Evolutionary conservation across 2,888 invertebrate genomes (phyloP).

Genomic region (Asteroscopus sphinx): DNA sequence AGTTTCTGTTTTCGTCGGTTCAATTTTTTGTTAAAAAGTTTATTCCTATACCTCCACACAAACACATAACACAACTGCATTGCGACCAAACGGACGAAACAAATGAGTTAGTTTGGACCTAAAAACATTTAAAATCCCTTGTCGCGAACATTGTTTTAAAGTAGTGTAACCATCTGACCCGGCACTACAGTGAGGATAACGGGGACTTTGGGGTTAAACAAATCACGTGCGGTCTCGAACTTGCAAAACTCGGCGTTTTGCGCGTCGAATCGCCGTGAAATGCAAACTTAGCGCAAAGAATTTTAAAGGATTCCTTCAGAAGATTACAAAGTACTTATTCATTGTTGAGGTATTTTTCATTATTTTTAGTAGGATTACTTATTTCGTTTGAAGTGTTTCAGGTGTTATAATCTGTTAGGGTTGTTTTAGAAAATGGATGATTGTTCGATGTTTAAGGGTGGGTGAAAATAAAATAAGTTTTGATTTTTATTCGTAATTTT

Average conservation of each 20-base stretch:
- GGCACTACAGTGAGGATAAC: conserved; percentile 24
- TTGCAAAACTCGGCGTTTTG: conserved; percentile 17
- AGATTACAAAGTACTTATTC: conserved; percentile 22
- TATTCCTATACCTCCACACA: not conserved
- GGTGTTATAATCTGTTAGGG: conserved; percentile 45
- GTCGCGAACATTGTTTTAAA: conserved; percentile 42
- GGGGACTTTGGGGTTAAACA: conserved; percentile 42
- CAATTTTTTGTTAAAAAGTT: too few relatives aligned
- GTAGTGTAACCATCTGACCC: conserved; percentile 22
- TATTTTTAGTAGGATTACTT: conserved; percentile 43
- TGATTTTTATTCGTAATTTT: conserved; percentile 7
- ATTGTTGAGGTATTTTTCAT: conserved; percentile 5
- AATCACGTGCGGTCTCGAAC: conserved; percentile 47
- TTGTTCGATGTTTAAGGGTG: conserved; percentile 24
- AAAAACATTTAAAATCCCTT: conserved; percentile 44
- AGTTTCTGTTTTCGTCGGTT: too few relatives aligned
- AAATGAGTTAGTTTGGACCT: conserved; percentile 5
- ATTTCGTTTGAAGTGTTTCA: conserved; percentile 37
- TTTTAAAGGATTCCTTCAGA: conserved; percentile 44
- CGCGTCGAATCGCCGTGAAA: not conserved
- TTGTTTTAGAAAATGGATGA: conserved; percentile 22
- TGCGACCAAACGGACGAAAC: conserved; percentile 15
- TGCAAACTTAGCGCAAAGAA: conserved; percentile 28
- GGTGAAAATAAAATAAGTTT: conserved; percentile 14
- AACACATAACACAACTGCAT: conserved; percentile 16